Percentiles rank a stretch among this genome's conserved stretches.
These are phyloP conservation scores for Gymnocheta viridis DNA, from an alignment of 2,888 invertebrate species.

Conservation along the genomic window DNA sequence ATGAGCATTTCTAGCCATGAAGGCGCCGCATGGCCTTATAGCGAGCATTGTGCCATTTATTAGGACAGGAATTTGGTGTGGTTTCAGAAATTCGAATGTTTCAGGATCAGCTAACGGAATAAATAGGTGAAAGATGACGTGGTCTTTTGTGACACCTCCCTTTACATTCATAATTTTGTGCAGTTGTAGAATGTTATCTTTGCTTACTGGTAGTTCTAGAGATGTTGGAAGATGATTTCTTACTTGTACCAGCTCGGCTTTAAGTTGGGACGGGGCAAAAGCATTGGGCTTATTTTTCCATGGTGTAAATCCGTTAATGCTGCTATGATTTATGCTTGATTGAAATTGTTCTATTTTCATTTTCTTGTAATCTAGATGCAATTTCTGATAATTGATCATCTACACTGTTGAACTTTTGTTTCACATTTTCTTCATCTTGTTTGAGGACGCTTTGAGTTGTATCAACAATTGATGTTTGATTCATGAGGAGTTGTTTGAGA, in stretches of 20 bases:
- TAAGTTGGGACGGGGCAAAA: neutral
- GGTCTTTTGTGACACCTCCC: conserved; percentile 21
- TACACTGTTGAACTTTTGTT: neutral
- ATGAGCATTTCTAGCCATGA: too few species aligned
- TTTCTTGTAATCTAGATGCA: neutral
- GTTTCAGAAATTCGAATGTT: neutral
- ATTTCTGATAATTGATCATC: neutral
- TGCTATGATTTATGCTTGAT: conserved; percentile 18
- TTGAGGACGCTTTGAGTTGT: neutral
- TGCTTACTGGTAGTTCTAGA: conserved; percentile 7
- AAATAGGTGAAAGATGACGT: conserved; percentile 17
- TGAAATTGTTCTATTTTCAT: neutral
- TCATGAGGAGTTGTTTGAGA: neutral
- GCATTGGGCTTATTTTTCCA: neutral
- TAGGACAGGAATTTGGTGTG: neutral
- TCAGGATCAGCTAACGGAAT: conserved; percentile 5
- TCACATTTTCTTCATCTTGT: neutral
- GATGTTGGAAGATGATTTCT: conserved; percentile 21
- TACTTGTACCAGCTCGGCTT: conserved; percentile 16
- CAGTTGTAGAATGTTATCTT: conserved; percentile 6
- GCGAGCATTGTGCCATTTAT: neutral
- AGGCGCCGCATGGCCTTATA: neutral
- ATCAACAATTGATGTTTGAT: conserved; percentile 5
- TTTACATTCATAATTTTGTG: conserved; percentile 25
- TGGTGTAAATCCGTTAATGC: conserved; percentile 2